A percentile compares a stretch with the other conserved stretches of the same genome.
phyloP scores from a whole-genome alignment of 2,113 vertebrate genomes.

The Xiphias gladius region DNA sequence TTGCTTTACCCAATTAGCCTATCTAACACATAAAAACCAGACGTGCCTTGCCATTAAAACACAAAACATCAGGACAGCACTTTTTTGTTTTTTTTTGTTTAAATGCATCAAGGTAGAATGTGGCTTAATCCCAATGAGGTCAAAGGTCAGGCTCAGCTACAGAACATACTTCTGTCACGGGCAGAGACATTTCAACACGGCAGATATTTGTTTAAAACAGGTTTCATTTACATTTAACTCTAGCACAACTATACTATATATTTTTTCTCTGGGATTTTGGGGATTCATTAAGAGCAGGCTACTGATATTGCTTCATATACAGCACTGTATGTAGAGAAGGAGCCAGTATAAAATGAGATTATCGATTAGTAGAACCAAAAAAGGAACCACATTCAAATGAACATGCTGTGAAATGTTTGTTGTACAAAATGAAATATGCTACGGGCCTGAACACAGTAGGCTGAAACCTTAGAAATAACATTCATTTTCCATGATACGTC shows the following conservation, averaged over 20 bases:
- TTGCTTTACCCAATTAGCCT: slow-evolving; percentile 12
- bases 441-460: background rate
- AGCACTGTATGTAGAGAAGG: background rate
- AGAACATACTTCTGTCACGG: background rate
- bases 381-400: background rate
- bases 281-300: background rate
- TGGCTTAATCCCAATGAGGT: background rate
- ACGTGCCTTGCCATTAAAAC: slow-evolving; percentile 21
- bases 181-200: background rate
- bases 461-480: slow-evolving; percentile 29
- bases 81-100: background rate
- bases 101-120: background rate
- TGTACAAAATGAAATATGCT: background rate
- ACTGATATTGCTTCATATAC: background rate
- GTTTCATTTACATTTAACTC: background rate
- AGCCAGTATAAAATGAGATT: background rate
- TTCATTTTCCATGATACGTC: slow-evolving; percentile 29
- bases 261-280: background rate
- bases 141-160: background rate
- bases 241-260: background rate
- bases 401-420: slow-evolving; percentile 4
- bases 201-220: background rate
- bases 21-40: slow-evolving; percentile 21
- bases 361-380: background rate
- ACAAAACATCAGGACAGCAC: background rate